A percentile compares a stretch with the other conserved stretches of the same genome.
Conservation (phyloP, 92 coral and sea anemone species). For the Epizoanthus ramosus region DNA sequence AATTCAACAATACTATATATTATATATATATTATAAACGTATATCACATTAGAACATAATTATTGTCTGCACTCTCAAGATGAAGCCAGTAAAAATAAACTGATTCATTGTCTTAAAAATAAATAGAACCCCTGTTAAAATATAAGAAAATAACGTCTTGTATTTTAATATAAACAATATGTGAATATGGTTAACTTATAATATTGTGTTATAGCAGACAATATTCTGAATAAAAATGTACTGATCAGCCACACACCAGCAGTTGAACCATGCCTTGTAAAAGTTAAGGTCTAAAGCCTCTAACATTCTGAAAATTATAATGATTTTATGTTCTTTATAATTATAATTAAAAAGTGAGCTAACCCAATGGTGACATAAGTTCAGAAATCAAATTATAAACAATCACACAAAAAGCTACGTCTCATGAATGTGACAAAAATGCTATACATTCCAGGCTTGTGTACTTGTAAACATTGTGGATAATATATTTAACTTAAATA, state of each 20-base stretch:
- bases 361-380: not conserved
- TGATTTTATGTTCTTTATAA: not conserved
- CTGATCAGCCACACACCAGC: too few species aligned
- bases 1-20: not conserved
- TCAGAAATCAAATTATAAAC: not conserved
- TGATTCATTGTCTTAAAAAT: not conserved
- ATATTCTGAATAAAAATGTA: too few species aligned
- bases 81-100: not conserved
- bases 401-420: not conserved
- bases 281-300: too few species aligned
- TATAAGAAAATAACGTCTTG: not conserved
- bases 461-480: not conserved
- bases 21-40: too few species aligned
- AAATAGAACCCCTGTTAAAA: not conserved
- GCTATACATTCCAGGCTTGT: not conserved
- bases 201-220: too few species aligned
- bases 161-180: not conserved
- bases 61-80: not conserved
- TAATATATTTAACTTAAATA: conserved; percentile 1
- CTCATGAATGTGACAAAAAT: not conserved
- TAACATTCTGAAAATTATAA: too few species aligned
- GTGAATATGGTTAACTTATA: too few species aligned
- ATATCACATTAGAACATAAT: not conserved
- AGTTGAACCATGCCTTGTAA: too few species aligned
- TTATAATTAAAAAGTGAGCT: not conserved